Evolutionary conservation across 2,888 invertebrate species (phyloP).

Genomic region (Stictocephala bisonia): DNA sequence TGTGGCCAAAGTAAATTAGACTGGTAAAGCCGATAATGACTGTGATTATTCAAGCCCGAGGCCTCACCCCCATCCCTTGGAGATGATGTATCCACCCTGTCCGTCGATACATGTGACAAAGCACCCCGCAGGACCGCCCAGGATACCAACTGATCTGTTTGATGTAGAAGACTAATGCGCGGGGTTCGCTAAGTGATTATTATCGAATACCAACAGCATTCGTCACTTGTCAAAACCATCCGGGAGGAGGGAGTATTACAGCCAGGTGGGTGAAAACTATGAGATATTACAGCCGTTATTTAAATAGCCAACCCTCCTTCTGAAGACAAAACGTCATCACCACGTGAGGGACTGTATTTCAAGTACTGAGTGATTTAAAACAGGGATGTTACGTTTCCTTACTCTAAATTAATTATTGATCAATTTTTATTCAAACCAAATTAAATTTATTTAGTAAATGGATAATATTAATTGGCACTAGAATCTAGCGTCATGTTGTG

Average conservation of each 20-base stretch:
- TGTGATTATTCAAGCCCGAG: conserved; percentile 16
- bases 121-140: too few relatives aligned
- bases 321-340: too few relatives aligned
- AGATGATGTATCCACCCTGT: not conserved
- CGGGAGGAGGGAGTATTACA: conserved; percentile 11
- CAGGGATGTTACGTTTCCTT: too few relatives aligned
- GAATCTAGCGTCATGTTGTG: too few relatives aligned
- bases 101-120: conserved; percentile 3
- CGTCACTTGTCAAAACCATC: not conserved
- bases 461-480: too few relatives aligned
- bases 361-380: too few relatives aligned
- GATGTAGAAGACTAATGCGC: conserved; percentile 3
- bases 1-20: conserved; percentile 17
- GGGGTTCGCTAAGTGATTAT: conserved; percentile 12
- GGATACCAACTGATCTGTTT: not conserved
- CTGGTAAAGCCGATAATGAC: conserved; percentile 12
- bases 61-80: not conserved
- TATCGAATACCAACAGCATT: conserved; percentile 18
- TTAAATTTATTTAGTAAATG: too few relatives aligned
- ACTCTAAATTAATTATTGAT: too few relatives aligned
- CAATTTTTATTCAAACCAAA: too few relatives aligned
- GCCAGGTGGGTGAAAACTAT: not conserved
- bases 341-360: too few relatives aligned
- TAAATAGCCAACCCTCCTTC: too few relatives aligned
- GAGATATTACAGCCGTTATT: conserved; percentile 15